These are phyloP conservation scores for Brachionus paranguensis DNA, from an alignment of 1,140 invertebrate genomes.

Conservation along the genomic window DNA sequence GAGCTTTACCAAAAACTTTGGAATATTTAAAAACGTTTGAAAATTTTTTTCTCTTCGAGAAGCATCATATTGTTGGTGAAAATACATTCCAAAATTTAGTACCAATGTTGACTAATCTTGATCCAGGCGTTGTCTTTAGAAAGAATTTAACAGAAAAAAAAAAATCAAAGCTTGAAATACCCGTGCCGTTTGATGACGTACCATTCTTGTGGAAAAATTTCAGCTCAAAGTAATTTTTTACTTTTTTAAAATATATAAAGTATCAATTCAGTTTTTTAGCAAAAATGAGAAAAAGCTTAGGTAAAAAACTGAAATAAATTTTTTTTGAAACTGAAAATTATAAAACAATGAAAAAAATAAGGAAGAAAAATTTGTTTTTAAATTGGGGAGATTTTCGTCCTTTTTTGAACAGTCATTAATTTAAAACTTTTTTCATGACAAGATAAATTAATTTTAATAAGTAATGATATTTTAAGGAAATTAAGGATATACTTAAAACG, in stretches of 20 bases:
- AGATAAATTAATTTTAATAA: too few species aligned
- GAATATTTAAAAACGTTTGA: neutral
- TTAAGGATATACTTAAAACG: too few species aligned
- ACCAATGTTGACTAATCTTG: constrained; percentile 6
- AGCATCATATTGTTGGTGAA: constrained; percentile 22
- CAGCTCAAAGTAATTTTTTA: neutral
- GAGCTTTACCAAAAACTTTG: constrained; percentile 25
- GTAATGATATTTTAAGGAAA: too few species aligned
- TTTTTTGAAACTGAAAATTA: too few species aligned
- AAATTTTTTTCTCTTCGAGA: constrained; percentile 9
- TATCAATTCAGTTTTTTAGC: too few species aligned
- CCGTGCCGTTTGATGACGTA: neutral
- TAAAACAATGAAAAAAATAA: too few species aligned
- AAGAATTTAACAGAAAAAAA: neutral
- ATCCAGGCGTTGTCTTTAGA: neutral
- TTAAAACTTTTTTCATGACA: too few species aligned
- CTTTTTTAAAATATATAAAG: neutral
- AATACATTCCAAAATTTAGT: constrained; percentile 38
- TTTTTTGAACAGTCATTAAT: too few species aligned
- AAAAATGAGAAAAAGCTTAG: too few species aligned
- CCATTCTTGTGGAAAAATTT: constrained; percentile 34
- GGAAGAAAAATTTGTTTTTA: too few species aligned
- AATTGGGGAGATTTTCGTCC: too few species aligned
- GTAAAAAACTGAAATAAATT: too few species aligned
- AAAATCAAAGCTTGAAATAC: neutral